These are phyloP conservation scores for Montipora cactus DNA, from an alignment of 64 coral and sea anemone genomes.

Conservation along the genomic window DNA sequence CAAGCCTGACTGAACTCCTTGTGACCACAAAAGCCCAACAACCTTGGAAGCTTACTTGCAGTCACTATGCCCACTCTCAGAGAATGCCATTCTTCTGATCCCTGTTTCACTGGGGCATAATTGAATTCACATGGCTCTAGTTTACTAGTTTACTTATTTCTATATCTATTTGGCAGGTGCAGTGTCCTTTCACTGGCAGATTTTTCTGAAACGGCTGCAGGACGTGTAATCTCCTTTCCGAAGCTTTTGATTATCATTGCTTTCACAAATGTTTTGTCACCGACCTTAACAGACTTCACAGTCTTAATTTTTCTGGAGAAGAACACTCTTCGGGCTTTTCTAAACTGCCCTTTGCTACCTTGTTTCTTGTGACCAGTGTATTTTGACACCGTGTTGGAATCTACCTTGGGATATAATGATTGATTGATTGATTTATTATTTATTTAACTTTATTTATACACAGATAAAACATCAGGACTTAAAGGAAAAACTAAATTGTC, in stretches of 20 bases:
- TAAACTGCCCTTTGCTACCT: slow-evolving; percentile 58
- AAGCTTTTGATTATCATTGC: slow-evolving; percentile 66
- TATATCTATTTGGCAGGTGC: slow-evolving; percentile 31
- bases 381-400: slow-evolving; percentile 23
- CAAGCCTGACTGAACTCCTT: not conserved
- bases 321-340: slow-evolving; percentile 52
- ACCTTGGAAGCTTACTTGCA: not conserved
- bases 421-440: not conserved
- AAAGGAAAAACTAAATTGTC: no score
- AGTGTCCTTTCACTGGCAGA: slow-evolving; percentile 58
- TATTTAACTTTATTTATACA: no score
- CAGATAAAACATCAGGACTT: no score
- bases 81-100: not conserved
- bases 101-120: not conserved
- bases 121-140: not conserved
- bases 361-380: slow-evolving; percentile 56
- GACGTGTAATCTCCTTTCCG: not conserved
- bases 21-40: not conserved
- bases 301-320: slow-evolving; percentile 56
- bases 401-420: slow-evolving; percentile 63
- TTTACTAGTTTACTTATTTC: no score
- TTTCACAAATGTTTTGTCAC: slow-evolving; percentile 44
- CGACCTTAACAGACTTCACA: slow-evolving; percentile 26
- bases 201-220: slow-evolving; percentile 39
- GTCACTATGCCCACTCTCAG: not conserved